Evolutionary conservation across 1,140 invertebrate species (phyloP).

Genomic region (Drosophila takahashii): DNA sequence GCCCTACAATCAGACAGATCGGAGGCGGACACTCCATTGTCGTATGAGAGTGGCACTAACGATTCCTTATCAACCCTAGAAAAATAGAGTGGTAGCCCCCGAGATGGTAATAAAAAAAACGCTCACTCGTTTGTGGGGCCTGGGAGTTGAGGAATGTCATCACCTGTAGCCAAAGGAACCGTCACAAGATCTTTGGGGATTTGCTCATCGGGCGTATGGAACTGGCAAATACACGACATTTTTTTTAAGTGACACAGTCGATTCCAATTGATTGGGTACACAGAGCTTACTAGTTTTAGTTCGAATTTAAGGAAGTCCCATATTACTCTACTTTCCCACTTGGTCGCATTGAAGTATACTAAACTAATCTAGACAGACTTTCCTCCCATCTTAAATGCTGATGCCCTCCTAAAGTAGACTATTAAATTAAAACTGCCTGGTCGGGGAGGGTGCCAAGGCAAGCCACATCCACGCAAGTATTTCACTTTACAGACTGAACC

Average conservation of each 20-base stretch:
- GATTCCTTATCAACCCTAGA: conserved; percentile 9
- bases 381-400: background rate
- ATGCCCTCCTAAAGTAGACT: conserved; percentile 8
- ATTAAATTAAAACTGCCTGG: conserved; percentile 45
- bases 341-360: background rate
- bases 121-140: background rate
- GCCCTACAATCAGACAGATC: conserved; percentile 55
- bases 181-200: background rate
- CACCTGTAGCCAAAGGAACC: background rate
- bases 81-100: background rate
- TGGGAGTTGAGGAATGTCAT: background rate
- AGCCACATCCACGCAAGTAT: conserved; percentile 5
- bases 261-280: background rate
- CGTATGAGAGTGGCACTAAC: background rate
- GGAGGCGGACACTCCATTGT: conserved; percentile 42
- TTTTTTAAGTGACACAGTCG: conserved; percentile 2
- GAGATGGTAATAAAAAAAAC: background rate
- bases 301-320: background rate
- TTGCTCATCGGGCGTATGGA: conserved; percentile 7
- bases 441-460: conserved; percentile 7
- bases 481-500: conserved; percentile 21
- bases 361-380: background rate
- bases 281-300: conserved; percentile 10
- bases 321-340: background rate
- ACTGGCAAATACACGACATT: conserved; percentile 72